Evolutionary conservation across 2,888 invertebrate species (phyloP), one percentile per base, ranked within the genome.

Genomic region (Lacanobia wlatinum): DNA sequence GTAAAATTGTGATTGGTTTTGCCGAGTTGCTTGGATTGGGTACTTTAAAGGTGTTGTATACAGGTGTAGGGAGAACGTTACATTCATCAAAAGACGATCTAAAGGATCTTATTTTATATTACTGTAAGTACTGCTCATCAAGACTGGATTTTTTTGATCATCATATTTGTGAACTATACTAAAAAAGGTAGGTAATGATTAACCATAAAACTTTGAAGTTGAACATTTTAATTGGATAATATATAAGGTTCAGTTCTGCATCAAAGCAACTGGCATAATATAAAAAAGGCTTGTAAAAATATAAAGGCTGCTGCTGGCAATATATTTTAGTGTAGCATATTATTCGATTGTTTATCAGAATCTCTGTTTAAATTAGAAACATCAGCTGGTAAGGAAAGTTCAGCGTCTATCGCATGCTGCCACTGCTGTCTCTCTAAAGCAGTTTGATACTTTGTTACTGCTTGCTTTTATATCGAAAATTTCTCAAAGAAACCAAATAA

Each of bases 351-450:
- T 76, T 86, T 81, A 77, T 73, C 65, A 63, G 40, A 65, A 55
- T 71, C 40, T 55, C 59, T 82, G 73, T 75, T 78, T 78, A 55
- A 70, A 66, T 75, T 74, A 53, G 50, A 76, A 52, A 76, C 46
- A 63, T 75, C 28, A 68, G 62, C 63, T 76, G 76, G 67, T 78
- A 67, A 75, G 78, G 82, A 73, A 70, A 77, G 38, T 68, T 76
- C 63, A 71, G 85, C 67, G 70, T 72, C 84, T 86, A 88, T 68
- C 60, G 83, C 91, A 91, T 91, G 89, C 90, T 83, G 67, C 50
- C 76, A 85, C 89, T 87, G 89, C 90, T 92, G 91, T 90, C 88
- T 73, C 74, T 83, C 63, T 84, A 87, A 84, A 89, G 90, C 87
- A 86, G 90, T 87, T 88, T 69, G 38, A 72, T 76, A 80, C 59